A percentile compares a stretch with the other conserved stretches of the same genome.
Conservation (phyloP, 2,888 invertebrate genomes). For the Didymodactylos carnosus region DNA sequence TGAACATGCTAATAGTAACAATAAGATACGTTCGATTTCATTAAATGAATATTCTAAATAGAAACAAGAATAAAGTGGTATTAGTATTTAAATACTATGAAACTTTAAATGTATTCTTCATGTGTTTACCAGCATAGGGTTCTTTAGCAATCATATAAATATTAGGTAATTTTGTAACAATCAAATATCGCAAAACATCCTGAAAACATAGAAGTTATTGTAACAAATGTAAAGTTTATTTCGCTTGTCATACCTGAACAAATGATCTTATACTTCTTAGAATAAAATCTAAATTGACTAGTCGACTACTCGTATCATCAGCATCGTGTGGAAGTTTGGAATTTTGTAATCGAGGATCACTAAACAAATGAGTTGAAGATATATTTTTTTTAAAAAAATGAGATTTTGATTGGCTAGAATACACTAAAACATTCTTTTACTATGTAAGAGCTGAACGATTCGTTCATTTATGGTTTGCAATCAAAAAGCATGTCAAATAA, state of each 20-base stretch:
- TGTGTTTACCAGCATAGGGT: not conserved
- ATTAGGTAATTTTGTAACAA: not conserved
- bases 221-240: not conserved
- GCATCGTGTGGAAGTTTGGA: constrained; percentile 7
- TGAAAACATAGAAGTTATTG: not conserved
- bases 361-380: too few species aligned
- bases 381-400: too few species aligned
- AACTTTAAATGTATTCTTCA: too few species aligned
- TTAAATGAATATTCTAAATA: not conserved
- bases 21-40: not conserved
- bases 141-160: not conserved
- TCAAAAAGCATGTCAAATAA: too few species aligned
- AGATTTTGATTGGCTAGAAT: too few species aligned
- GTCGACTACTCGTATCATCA: constrained; percentile 1
- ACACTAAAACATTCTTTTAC: too few species aligned
- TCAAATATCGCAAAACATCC: not conserved
- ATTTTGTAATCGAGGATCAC: constrained; percentile 8
- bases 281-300: constrained; percentile 13
- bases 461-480: too few species aligned
- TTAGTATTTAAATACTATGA: too few species aligned
- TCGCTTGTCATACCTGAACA: not conserved
- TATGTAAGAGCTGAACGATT: too few species aligned
- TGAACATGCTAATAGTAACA: not conserved
- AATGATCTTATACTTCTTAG: constrained; percentile 10
- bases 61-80: too few species aligned